phyloP scores from a whole-genome alignment of 2,113 vertebrate species.

The Colaptes auratus region DNA sequence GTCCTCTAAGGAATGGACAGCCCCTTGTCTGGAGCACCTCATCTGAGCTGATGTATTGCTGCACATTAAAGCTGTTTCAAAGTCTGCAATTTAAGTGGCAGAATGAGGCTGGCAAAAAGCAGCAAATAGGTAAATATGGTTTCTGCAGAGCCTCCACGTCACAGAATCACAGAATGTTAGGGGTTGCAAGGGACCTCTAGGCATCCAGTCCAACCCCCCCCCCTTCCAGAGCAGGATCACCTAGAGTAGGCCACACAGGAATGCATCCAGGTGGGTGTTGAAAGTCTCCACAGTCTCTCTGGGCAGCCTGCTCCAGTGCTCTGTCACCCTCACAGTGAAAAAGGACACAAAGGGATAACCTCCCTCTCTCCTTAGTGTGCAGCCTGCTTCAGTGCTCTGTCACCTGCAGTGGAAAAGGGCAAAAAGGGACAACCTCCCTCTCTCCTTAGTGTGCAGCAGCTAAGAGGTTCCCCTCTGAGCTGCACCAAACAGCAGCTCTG shows the following conservation, averaged over 20 bases:
- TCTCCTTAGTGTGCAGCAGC: accelerated
- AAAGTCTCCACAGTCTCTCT: too few species aligned
- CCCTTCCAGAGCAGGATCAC: too few species aligned
- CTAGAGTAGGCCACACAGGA: too few species aligned
- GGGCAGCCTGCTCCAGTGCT: not conserved
- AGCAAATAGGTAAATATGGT: accelerated
- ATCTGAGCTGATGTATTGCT: not conserved
- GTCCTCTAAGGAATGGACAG: not conserved
- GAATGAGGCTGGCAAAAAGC: accelerated
- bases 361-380: not conserved
- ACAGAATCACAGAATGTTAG: too few species aligned
- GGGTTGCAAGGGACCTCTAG: too few species aligned
- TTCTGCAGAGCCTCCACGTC: accelerated
- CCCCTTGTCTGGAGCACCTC: not conserved
- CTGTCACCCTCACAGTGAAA: not conserved
- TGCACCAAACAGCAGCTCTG: accelerated
- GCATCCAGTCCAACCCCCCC: too few species aligned
- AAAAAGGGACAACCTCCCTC: accelerated
- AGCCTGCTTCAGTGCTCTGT: not conserved
- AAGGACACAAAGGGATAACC: not conserved
- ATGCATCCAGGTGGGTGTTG: too few species aligned
- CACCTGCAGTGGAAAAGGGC: not conserved
- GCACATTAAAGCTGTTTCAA: not conserved
- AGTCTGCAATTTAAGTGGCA: not conserved
- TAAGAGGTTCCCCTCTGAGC: not conserved